Conservation (phyloP, 2,113 vertebrate genomes). For the Ptychochromis oligacanthus region DNA sequence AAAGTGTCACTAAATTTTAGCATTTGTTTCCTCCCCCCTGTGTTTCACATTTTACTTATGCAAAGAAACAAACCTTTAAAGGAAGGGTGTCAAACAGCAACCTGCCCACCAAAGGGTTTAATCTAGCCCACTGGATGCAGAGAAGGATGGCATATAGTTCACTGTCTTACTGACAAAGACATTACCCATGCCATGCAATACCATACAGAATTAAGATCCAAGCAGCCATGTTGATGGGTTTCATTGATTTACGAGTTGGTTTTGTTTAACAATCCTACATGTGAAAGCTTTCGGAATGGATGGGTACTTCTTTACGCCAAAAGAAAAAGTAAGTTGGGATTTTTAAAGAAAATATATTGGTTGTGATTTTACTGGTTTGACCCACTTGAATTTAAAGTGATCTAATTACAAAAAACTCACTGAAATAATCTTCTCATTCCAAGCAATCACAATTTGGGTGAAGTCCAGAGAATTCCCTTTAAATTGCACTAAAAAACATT, state of each 20-base stretch:
- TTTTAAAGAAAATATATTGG: too few species aligned
- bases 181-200: too few species aligned
- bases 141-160: too few species aligned
- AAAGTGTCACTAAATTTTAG: neutral
- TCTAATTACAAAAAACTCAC: neutral
- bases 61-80: neutral
- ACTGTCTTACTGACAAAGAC: too few species aligned
- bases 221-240: too few species aligned
- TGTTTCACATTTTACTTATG: neutral
- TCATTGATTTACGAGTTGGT: too few species aligned
- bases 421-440: neutral
- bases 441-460: neutral
- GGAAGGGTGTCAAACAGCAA: neutral
- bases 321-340: too few species aligned
- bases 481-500: neutral
- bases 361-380: neutral
- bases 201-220: too few species aligned
- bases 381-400: neutral
- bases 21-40: neutral
- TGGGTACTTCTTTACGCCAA: neutral
- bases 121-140: too few species aligned
- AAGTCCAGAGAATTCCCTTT: neutral
- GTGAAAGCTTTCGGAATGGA: too few species aligned
- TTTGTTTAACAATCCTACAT: too few species aligned
- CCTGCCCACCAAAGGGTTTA: too few species aligned